phyloP scores from a whole-genome alignment of 92 coral and sea anemone genomes.

The Epizoanthus rinbou region DNA sequence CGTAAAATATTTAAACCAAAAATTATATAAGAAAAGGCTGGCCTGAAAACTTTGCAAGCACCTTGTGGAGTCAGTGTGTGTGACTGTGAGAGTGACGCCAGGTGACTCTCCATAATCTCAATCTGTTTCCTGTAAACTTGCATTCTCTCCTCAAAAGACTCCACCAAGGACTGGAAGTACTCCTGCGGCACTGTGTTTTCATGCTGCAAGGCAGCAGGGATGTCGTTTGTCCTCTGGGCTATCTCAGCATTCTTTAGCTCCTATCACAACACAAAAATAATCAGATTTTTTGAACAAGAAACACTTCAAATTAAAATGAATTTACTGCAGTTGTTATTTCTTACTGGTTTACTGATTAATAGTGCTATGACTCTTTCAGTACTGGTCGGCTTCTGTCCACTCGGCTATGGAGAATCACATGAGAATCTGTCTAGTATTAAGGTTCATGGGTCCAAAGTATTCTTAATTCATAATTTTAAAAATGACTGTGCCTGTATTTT shows the following conservation, averaged over 20 bases:
- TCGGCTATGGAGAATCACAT: background rate
- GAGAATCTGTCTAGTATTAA: background rate
- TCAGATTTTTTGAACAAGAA: too few relatives aligned
- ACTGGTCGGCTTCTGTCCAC: background rate
- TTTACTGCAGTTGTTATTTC: too few relatives aligned
- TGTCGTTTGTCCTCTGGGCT: slow-evolving; percentile 93
- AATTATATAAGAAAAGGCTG: too few relatives aligned
- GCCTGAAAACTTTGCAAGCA: background rate
- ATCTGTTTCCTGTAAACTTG: slow-evolving; percentile 89
- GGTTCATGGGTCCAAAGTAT: background rate
- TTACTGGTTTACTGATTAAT: too few relatives aligned
- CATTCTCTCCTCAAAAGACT: slow-evolving; percentile 97
- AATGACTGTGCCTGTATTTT: too few relatives aligned
- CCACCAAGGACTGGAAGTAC: slow-evolving; percentile 89
- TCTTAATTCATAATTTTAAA: too few relatives aligned
- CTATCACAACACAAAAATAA: slow-evolving; percentile 35
- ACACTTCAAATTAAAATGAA: too few relatives aligned
- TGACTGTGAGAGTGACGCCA: slow-evolving; percentile 90
- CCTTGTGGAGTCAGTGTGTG: slow-evolving; percentile 98
- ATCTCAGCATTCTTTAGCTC: slow-evolving; percentile 98
- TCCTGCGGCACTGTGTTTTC: slow-evolving; percentile 94
- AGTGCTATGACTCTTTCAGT: too few relatives aligned
- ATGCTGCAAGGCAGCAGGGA: slow-evolving; percentile 93
- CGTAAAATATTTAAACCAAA: too few relatives aligned
- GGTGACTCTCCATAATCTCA: slow-evolving; percentile 94